Evolutionary conservation across 2,113 vertebrate species (phyloP), one percentile per base, ranked within the genome.

Genomic region (Pholis gunnellus): DNA sequence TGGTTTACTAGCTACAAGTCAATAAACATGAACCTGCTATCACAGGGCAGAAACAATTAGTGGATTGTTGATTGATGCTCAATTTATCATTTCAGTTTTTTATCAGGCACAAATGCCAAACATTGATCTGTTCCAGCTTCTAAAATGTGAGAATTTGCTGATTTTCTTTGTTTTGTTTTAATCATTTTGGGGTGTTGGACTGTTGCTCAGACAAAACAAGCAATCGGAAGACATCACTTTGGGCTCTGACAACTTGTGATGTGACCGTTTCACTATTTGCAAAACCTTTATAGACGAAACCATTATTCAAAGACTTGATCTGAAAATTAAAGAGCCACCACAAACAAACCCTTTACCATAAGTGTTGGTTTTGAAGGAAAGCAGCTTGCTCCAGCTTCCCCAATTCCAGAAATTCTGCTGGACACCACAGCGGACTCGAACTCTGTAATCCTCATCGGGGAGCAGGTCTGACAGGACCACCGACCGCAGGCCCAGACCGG

Each of bases 361-460:
- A 31, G 81, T 84, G 14, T 60, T 83, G 29, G 95, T 95, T 88
- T 27, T 90, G 73, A 96, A 92, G 42, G 52, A 25, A 72, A 79
- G 36, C 4, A 57, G 2, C 40, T 84, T 2, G 54, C 94, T 95
- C 94, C 93, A 94, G 59, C 87, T 76, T 29, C 95, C 95, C 95
- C 95, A 96, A 59, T 91, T 94, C 94, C 94, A 95, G 89, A 95
- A 95, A 46, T 88, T 83, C 20, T 81, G 65, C 75, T 93, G 93
- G 18, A 92, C 82, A 42, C 91, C 91, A 10, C 95, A 96, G 82
- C 92, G 81, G 9, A 95, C 78, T 68, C 48, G 66, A 40, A 93
- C 78, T 0, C 20, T 81, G 80, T 95, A 94, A 3, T 79, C 66
- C 29, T 86, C 84, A 85, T 94, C 56, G 0, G 95, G 93, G 67